phyloP scores from a whole-genome alignment of 2,113 vertebrate genomes.

The Zootoca vivipara region DNA sequence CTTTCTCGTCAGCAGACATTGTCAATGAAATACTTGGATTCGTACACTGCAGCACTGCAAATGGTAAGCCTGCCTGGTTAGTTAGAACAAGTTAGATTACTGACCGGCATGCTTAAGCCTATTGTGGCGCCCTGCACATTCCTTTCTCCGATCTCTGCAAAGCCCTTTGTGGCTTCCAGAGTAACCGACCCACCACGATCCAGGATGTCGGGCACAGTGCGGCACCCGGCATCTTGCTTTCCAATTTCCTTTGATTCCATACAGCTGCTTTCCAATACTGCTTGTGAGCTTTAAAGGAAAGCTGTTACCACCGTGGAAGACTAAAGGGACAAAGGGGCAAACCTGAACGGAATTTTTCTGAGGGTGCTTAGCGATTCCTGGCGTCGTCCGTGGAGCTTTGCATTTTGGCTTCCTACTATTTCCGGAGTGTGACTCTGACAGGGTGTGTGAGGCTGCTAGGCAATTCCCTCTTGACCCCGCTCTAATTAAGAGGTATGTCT shows the following conservation, averaged over 20 bases:
- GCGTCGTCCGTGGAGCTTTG: slow-evolving; percentile 47
- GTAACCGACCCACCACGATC: neutral
- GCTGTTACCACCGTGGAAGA: slow-evolving; percentile 62
- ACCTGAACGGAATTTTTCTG: slow-evolving; percentile 71
- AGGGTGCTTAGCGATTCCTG: slow-evolving; percentile 59
- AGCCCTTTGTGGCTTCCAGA: slow-evolving; percentile 16
- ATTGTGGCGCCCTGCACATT: neutral
- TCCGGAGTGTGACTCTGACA: neutral
- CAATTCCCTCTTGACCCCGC: slow-evolving; percentile 59
- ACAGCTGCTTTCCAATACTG: slow-evolving; percentile 59
- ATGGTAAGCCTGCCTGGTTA: neutral
- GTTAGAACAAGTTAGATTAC: neutral
- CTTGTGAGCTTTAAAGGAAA: slow-evolving; percentile 61
- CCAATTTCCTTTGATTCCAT: slow-evolving; percentile 67
- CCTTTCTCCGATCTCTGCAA: neutral
- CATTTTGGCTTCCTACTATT: slow-evolving; percentile 60
- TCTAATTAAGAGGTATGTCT: slow-evolving; percentile 73
- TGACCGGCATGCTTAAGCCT: neutral
- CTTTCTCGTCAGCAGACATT: neutral
- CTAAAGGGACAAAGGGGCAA: slow-evolving; percentile 60
- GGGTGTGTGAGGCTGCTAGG: neutral
- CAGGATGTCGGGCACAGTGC: neutral
- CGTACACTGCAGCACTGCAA: neutral
- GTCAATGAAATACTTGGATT: neutral
- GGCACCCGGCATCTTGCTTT: slow-evolving; percentile 23